A percentile compares a stretch with the other conserved stretches of the same genome.
Conservation (phyloP, 1,140 invertebrate genomes). For the Drosophila persimilis region DNA sequence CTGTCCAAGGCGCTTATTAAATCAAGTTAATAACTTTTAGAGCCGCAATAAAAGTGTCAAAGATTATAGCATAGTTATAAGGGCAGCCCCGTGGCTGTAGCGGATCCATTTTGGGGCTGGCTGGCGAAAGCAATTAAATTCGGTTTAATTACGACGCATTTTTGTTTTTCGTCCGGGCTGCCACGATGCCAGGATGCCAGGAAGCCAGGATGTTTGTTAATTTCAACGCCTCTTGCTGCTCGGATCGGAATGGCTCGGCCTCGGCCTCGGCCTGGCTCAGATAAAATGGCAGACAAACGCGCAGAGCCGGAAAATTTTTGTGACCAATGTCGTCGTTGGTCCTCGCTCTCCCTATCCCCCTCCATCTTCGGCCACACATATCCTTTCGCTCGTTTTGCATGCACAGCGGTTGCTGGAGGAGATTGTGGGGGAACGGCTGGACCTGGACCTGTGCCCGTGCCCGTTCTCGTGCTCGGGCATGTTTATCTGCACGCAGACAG, state of each 20-base stretch:
- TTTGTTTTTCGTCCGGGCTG: slow-evolving; percentile 49
- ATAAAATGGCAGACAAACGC: slow-evolving; percentile 71
- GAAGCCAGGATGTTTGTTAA: slow-evolving; percentile 71
- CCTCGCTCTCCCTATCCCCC: slow-evolving; percentile 4
- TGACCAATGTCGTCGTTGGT: slow-evolving; percentile 55
- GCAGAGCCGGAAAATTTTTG: slow-evolving; percentile 75
- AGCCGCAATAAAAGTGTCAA: slow-evolving; percentile 82
- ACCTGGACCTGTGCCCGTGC: too few relatives aligned
- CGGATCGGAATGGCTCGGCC: slow-evolving; percentile 20
- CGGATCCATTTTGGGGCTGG: not conserved
- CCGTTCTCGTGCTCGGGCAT: slow-evolving; percentile 28
- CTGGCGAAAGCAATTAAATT: slow-evolving; percentile 76
- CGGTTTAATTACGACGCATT: slow-evolving; percentile 79
- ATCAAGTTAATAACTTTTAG: slow-evolving; percentile 82
- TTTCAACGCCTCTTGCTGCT: slow-evolving; percentile 76
- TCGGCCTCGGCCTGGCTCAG: slow-evolving; percentile 20
- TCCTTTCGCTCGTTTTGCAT: slow-evolving; percentile 64
- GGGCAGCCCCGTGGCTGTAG: slow-evolving; percentile 6
- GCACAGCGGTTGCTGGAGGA: slow-evolving; percentile 58
- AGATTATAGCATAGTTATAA: slow-evolving; percentile 81
- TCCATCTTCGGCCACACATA: slow-evolving; percentile 29
- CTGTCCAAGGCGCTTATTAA: slow-evolving; percentile 75
- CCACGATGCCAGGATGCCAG: slow-evolving; percentile 2
- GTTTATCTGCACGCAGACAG: slow-evolving; percentile 80
- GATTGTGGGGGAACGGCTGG: slow-evolving; percentile 27